Conservation (phyloP, 2,888 invertebrate genomes). For the Labia minor region DNA sequence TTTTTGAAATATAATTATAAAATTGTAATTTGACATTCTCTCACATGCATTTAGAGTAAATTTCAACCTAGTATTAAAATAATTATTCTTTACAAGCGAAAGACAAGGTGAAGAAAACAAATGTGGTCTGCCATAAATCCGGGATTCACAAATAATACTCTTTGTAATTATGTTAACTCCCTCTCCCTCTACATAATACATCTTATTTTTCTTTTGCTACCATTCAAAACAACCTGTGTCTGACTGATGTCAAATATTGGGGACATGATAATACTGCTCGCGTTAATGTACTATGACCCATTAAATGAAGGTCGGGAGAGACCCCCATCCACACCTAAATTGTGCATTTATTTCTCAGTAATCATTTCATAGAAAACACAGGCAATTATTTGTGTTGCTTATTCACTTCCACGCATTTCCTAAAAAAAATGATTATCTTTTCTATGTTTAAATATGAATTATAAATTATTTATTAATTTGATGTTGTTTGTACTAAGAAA, state of each 20-base stretch:
- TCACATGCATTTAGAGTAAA: neutral
- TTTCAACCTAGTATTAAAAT: constrained; percentile 1
- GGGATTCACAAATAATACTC: neutral
- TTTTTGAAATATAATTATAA: too few relatives aligned
- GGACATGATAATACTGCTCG: neutral
- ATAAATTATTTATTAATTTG: too few relatives aligned
- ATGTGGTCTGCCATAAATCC: neutral
- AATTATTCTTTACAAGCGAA: neutral
- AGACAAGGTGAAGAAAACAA: neutral
- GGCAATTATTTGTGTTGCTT: too few relatives aligned
- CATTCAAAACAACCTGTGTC: neutral
- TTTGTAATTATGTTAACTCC: neutral
- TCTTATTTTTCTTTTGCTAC: too few relatives aligned
- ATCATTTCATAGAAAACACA: too few relatives aligned
- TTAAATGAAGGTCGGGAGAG: neutral
- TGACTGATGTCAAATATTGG: neutral
- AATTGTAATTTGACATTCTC: too few relatives aligned
- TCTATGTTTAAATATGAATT: too few relatives aligned
- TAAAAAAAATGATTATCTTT: too few relatives aligned
- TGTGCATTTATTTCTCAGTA: too few relatives aligned
- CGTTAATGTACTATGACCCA: constrained; percentile 13
- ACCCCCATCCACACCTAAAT: too few relatives aligned
- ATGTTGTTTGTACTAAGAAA: too few relatives aligned
- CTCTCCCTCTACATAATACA: neutral
- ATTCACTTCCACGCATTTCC: too few relatives aligned